Percentiles rank a stretch among this genome's conserved stretches.
These are phyloP conservation scores for Psylliodes chrysocephalus DNA, from an alignment of 2,888 invertebrate species.

Conservation along the genomic window DNA sequence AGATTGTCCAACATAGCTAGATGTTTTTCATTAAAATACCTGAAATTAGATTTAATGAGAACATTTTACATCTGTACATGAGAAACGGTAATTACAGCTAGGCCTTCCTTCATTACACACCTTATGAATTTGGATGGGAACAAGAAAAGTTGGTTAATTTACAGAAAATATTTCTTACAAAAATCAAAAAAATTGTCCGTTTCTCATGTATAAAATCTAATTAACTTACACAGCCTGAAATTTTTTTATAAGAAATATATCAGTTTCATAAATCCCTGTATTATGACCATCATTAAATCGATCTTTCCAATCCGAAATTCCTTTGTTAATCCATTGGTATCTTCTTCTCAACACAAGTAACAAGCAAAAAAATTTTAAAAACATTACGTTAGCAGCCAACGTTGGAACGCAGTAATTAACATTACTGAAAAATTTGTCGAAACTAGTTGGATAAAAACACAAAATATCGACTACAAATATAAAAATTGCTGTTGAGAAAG, in stretches of 20 bases:
- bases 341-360: conserved; percentile 15
- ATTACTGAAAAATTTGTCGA: neutral
- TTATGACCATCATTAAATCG: neutral
- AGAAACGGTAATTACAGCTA: no score
- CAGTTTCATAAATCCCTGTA: neutral
- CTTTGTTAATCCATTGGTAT: conserved; percentile 18
- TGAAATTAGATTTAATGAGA: neutral
- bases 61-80: neutral
- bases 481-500: conserved; percentile 1
- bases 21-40: conserved; percentile 19
- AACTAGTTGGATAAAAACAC: conserved; percentile 12
- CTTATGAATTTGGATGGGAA: no score
- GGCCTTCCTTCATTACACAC: no score
- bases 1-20: conserved; percentile 7
- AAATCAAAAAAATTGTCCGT: no score
- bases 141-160: no score
- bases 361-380: conserved; percentile 4
- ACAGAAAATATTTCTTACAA: no score
- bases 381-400: conserved; percentile 17
- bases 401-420: conserved; percentile 16
- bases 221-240: conserved; percentile 2
- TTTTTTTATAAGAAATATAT: neutral
- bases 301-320: neutral
- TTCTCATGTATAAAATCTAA: no score
- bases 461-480: conserved; percentile 20